phyloP scores from a whole-genome alignment of 2,888 invertebrate genomes.

The Drosophila subquinaria region DNA sequence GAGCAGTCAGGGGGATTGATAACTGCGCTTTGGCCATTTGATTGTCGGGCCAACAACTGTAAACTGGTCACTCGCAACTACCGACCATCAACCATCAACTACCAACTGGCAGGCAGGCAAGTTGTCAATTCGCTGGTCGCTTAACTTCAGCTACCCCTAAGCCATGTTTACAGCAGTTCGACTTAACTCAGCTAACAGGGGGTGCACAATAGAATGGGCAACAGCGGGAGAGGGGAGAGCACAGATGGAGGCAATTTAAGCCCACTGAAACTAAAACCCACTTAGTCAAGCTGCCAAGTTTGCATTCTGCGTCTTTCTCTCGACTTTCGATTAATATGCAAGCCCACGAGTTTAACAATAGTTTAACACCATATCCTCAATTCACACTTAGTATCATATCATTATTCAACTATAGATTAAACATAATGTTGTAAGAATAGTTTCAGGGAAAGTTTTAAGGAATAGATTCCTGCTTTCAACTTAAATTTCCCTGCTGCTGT shows the following conservation, averaged over 20 bases:
- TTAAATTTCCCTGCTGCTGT: too few species aligned
- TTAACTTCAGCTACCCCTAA: slow-evolving; percentile 47
- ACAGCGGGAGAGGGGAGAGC: not conserved
- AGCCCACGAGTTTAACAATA: not conserved
- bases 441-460: too few species aligned
- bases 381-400: too few species aligned
- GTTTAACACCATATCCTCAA: too few species aligned
- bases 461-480: too few species aligned
- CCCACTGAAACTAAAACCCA: slow-evolving; percentile 1
- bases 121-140: slow-evolving; percentile 45
- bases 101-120: slow-evolving; percentile 19
- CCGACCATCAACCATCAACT: slow-evolving; percentile 7
- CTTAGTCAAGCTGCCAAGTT: not conserved
- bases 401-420: too few species aligned
- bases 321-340: not conserved
- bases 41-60: slow-evolving; percentile 40
- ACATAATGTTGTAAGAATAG: too few species aligned
- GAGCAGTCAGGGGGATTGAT: not conserved
- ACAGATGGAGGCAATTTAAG: slow-evolving; percentile 5
- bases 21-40: slow-evolving; percentile 39
- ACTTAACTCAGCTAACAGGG: slow-evolving; percentile 13
- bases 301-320: not conserved
- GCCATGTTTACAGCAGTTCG: slow-evolving; percentile 35
- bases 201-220: not conserved
- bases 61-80: slow-evolving; percentile 14